Conservation (phyloP, 2,113 vertebrate species). For the Sialia sialis region DNA sequence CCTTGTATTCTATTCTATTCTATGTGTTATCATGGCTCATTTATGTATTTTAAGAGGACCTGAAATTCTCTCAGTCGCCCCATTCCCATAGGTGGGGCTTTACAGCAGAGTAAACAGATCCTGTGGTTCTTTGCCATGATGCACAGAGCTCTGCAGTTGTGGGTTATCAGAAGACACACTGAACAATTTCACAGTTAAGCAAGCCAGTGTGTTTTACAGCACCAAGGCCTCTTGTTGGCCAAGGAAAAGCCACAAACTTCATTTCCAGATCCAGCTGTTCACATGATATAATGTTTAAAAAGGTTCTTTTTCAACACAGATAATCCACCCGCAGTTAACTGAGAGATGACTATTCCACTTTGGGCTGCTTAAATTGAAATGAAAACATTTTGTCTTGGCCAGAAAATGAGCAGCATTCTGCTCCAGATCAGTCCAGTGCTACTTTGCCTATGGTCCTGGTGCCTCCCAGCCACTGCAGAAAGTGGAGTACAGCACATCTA, state of each 20-base stretch:
- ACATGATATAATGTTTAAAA: background rate
- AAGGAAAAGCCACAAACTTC: background rate
- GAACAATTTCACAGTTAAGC: background rate
- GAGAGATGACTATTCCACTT: background rate
- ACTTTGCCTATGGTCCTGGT: background rate
- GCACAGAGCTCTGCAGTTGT: background rate
- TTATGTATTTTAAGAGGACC: background rate
- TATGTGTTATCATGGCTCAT: background rate
- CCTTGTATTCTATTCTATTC: background rate
- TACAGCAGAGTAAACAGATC: background rate
- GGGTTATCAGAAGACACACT: background rate
- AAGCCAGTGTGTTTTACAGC: background rate
- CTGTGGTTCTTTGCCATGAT: background rate
- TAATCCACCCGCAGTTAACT: background rate
- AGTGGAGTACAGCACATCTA: background rate
- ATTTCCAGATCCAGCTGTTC: background rate
- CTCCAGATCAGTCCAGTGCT: background rate
- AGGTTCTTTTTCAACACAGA: background rate
- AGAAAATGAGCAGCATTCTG: background rate
- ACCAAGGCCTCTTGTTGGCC: background rate
- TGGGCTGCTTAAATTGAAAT: background rate
- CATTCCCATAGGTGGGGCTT: background rate
- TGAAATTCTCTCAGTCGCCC: background rate
- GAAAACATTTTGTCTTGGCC: background rate
- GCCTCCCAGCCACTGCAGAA: background rate